Evolutionary conservation across 2,113 vertebrate genomes (phyloP).

Genomic region (Callocephalon fimbriatum): DNA sequence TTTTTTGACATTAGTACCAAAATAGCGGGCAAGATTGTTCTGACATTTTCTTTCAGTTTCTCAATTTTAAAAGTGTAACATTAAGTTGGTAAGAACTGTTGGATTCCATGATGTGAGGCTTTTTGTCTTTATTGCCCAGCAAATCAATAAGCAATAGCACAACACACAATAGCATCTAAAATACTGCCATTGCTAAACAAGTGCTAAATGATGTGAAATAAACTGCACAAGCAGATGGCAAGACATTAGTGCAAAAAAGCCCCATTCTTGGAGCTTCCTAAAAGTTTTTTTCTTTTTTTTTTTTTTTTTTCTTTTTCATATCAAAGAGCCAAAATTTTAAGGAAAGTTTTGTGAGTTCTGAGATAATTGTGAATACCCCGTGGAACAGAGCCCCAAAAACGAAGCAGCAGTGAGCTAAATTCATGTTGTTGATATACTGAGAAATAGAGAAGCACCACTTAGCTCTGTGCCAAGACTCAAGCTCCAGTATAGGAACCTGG

Average conservation of each 20-base stretch:
- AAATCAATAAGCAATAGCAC: background rate
- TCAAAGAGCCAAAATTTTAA: background rate
- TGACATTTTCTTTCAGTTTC: background rate
- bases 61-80: background rate
- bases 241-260: background rate
- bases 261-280: background rate
- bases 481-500: background rate
- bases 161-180: background rate
- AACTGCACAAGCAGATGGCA: background rate
- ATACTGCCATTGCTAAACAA: background rate
- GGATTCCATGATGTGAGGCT: background rate
- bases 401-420: background rate
- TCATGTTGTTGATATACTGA: background rate
- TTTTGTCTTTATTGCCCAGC: background rate
- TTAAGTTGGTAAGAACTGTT: background rate
- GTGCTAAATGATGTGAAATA: background rate
- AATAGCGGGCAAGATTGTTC: background rate
- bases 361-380: background rate
- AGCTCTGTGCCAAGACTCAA: background rate
- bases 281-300: background rate
- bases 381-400: background rate
- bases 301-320: fast-evolving
- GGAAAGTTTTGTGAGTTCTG: background rate
- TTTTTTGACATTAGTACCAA: background rate
- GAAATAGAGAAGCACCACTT: background rate